Percentiles rank a stretch among this genome's conserved stretches.
These are phyloP conservation scores for Dipodomys ordii DNA, from an alignment of 2,113 vertebrate species.

Conservation along the genomic window DNA sequence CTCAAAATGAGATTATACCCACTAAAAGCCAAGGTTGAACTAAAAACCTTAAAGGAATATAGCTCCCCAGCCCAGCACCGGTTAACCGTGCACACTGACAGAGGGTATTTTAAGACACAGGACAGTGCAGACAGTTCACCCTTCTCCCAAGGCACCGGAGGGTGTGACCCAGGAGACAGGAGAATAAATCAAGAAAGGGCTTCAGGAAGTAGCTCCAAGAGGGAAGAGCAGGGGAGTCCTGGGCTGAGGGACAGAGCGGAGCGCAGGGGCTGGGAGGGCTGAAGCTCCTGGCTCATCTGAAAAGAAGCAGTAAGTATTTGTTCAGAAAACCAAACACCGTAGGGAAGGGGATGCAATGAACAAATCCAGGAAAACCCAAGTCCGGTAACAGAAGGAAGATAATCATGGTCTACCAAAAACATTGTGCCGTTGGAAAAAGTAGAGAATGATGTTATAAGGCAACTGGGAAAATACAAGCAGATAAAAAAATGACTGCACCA, in stretches of 20 bases:
- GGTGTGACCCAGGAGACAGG: background rate
- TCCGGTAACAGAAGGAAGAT: background rate
- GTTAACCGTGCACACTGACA: no score
- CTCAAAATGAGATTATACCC: background rate
- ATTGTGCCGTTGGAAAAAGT: no score
- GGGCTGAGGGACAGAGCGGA: rapidly evolving
- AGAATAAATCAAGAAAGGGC: background rate
- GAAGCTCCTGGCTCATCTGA: rapidly evolving
- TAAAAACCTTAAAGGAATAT: background rate
- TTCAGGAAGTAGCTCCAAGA: background rate
- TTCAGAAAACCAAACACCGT: background rate
- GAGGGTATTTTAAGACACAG: no score
- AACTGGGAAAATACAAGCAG: background rate
- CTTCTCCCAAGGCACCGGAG: background rate
- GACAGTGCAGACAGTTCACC: background rate
- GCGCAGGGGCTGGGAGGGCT: rapidly evolving
- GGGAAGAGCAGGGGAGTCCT: background rate
- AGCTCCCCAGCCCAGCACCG: background rate
- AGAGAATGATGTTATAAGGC: rapidly evolving
- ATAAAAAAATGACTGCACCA: background rate
- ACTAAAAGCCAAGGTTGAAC: background rate
- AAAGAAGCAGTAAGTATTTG: background rate
- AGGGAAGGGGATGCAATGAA: no score
- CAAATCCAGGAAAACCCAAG: background rate
- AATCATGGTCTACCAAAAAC: background rate